Percentiles rank a stretch among this genome's conserved stretches.
Conservation (phyloP, 2,797 vertebrate species). For the Geotrypetes seraphini region DNA sequence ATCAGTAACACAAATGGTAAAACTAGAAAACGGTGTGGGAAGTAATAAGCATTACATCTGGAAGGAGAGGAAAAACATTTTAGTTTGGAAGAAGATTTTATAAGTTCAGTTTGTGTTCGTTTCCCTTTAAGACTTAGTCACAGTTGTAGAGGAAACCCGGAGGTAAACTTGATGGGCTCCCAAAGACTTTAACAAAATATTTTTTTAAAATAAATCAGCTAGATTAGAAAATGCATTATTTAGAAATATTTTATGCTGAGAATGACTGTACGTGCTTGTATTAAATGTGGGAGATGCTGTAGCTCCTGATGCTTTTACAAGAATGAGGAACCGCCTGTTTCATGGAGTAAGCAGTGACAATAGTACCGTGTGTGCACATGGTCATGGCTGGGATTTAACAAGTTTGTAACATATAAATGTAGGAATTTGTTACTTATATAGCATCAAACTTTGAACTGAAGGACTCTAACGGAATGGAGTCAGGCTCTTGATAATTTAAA, state of each 20-base stretch:
- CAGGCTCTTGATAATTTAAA: constrained; percentile 17
- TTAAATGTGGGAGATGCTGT: constrained; percentile 53
- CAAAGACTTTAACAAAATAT: constrained; percentile 65
- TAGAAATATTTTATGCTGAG: constrained; percentile 64
- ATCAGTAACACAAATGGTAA: constrained; percentile 16
- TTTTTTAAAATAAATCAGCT: constrained; percentile 59
- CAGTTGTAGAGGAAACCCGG: constrained; percentile 38
- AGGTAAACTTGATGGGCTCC: constrained; percentile 57
- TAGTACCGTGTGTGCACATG: constrained; percentile 26
- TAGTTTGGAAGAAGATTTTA: constrained; percentile 37
- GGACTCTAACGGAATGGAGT: constrained; percentile 12
- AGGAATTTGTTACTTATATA: constrained; percentile 30
- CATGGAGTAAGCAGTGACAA: constrained; percentile 24
- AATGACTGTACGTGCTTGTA: constrained; percentile 61
- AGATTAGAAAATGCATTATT: constrained; percentile 65
- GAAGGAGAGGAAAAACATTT: constrained; percentile 29
- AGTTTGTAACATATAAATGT: constrained; percentile 28
- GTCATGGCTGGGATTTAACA: constrained; percentile 9
- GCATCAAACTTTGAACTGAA: constrained; percentile 24
- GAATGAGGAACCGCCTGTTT: constrained; percentile 37
- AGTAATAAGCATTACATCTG: constrained; percentile 29
- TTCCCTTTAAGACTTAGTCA: constrained; percentile 43
- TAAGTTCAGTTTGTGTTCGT: constrained; percentile 39
- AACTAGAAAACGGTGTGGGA: constrained; percentile 2
- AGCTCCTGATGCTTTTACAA: constrained; percentile 50